Evolutionary conservation across 2,888 invertebrate species (phyloP).

Genomic region (Orthonychiurus folsomi): DNA sequence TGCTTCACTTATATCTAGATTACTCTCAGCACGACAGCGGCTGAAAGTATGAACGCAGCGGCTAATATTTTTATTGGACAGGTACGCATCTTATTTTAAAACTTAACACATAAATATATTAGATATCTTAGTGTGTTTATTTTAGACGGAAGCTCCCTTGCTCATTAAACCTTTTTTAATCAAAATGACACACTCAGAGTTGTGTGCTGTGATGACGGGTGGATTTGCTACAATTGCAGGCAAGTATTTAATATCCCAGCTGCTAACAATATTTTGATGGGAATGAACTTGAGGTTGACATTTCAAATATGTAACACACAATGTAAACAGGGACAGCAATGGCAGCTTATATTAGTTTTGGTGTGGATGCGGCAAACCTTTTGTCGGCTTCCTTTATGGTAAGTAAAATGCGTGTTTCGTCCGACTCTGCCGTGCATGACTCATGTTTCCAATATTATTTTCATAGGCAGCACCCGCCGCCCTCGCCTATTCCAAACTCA

Average conservation of each 20-base stretch:
- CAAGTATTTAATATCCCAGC: slow-evolving; percentile 32
- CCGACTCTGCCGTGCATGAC: too few species aligned
- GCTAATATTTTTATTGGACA: slow-evolving; percentile 91
- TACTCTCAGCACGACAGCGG: background rate
- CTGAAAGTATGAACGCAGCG: slow-evolving; percentile 69
- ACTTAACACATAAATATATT: too few species aligned
- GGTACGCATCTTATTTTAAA: slow-evolving; percentile 51
- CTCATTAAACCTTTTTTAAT: slow-evolving; percentile 77
- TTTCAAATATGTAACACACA: background rate
- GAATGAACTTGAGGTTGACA: background rate
- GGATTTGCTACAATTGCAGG: slow-evolving; percentile 94
- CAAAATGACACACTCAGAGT: slow-evolving; percentile 78
- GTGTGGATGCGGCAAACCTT: slow-evolving; percentile 76
- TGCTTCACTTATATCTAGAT: background rate
- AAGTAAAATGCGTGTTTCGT: background rate
- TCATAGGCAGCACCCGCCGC: slow-evolving; percentile 79
- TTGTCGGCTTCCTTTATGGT: slow-evolving; percentile 90
- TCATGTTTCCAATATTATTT: too few species aligned
- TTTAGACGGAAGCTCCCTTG: slow-evolving; percentile 73
- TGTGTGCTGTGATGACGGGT: slow-evolving; percentile 86
- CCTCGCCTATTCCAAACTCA: slow-evolving; percentile 76
- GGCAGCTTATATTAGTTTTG: slow-evolving; percentile 84
- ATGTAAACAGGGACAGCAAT: slow-evolving; percentile 69
- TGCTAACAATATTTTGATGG: background rate
- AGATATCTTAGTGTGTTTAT: slow-evolving; percentile 4